A percentile compares a stretch with the other conserved stretches of the same genome.
These are phyloP conservation scores for Plebejus melissa DNA, from an alignment of 2,888 invertebrate genomes.

Conservation along the genomic window DNA sequence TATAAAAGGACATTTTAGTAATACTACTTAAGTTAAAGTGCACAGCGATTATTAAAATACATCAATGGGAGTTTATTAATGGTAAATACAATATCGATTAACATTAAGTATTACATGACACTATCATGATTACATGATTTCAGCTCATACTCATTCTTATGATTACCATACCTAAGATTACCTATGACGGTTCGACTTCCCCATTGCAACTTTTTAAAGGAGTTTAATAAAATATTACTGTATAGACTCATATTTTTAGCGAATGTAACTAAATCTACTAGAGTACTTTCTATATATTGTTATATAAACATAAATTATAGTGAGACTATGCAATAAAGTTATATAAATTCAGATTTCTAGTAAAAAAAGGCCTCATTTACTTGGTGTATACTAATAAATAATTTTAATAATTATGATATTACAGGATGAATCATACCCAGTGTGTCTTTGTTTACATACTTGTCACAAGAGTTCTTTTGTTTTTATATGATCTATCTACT, in stretches of 20 bases:
- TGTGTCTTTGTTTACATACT: not conserved
- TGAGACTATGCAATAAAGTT: conserved; percentile 34
- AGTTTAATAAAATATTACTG: conserved; percentile 18
- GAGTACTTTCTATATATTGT: conserved; percentile 30
- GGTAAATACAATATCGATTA: conserved; percentile 6
- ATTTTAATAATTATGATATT: conserved; percentile 11
- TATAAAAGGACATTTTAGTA: conserved; percentile 23
- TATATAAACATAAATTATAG: conserved; percentile 31
- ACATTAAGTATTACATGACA: conserved; percentile 29
- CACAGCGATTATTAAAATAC: conserved; percentile 28
- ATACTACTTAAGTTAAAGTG: conserved; percentile 29
- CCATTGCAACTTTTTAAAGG: conserved; percentile 29
- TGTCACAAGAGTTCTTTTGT: not conserved
- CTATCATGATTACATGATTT: conserved; percentile 45
- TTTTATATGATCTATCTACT: not conserved
- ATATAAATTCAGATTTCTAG: conserved; percentile 42
- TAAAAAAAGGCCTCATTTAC: conserved; percentile 64
- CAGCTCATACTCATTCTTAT: conserved; percentile 78
- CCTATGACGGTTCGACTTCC: conserved; percentile 35
- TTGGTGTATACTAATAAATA: conserved; percentile 49
- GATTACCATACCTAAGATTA: conserved; percentile 51
- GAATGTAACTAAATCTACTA: conserved; percentile 31
- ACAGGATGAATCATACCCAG: conserved; percentile 10
- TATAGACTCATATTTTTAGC: conserved; percentile 16
- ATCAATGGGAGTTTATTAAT: conserved; percentile 19